Evolutionary conservation across 1,140 invertebrate species (phyloP).

Genomic region (Heliconius eleuchia): DNA sequence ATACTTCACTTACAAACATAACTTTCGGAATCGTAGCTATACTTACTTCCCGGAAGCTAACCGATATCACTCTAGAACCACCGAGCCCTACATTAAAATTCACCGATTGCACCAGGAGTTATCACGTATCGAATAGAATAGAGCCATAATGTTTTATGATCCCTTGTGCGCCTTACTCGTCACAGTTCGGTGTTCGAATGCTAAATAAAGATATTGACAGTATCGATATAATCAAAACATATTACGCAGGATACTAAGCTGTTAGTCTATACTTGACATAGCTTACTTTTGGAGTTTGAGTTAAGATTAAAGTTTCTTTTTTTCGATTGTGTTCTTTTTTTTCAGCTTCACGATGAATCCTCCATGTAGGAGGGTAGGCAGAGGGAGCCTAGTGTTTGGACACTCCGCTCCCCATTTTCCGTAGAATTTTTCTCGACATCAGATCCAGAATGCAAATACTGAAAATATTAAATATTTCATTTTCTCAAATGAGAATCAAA

Average conservation of each 20-base stretch:
- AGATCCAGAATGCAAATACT: no score
- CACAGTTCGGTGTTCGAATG: constrained; percentile 66
- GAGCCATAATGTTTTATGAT: constrained; percentile 78
- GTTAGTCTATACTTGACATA: neutral
- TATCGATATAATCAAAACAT: constrained; percentile 44
- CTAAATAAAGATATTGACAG: constrained; percentile 61
- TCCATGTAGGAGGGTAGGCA: no score
- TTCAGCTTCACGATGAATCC: no score
- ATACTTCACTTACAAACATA: neutral
- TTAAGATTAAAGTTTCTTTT: no score
- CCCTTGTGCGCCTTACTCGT: constrained; percentile 77
- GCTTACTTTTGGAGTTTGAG: neutral
- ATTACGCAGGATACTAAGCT: constrained; percentile 20
- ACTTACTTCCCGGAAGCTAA: constrained; percentile 71
- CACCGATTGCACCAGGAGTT: constrained; percentile 69
- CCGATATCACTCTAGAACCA: constrained; percentile 61
- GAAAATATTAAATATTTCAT: no score
- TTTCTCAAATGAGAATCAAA: no score
- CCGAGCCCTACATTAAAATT: constrained; percentile 74
- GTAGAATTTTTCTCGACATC: no score
- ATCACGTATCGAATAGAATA: constrained; percentile 80
- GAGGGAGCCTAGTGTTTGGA: no score
- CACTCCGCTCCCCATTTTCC: no score
- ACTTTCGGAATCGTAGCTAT: constrained; percentile 47
- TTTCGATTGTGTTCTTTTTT: no score